Evolutionary conservation across 2,797 vertebrate species (phyloP), one percentile per base, ranked within the genome.

Genomic region (Oceanodroma leucorhoa): DNA sequence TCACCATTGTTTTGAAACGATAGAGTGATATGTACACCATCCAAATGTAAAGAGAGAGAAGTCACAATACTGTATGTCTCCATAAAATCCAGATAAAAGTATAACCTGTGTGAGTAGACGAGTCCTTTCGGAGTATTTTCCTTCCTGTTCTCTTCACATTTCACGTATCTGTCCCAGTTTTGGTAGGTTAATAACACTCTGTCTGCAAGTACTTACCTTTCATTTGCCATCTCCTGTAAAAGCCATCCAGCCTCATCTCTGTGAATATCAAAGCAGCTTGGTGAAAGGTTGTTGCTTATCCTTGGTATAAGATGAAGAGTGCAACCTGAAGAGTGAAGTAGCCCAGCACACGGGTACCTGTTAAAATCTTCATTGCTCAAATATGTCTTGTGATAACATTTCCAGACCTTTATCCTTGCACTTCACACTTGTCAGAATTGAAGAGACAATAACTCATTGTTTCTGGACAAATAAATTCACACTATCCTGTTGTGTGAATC

Each of bases 1-100:
- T 92, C 89, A 92, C 80, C 40, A 86, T 90, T 95, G 88, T 89
- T 95, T 95, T 76, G 54, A 88, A 91, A 96, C 1, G 9, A 70
- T 86, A 41, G 14, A 75, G 10, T 53, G 40, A 38, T 46, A 50
- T 48, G 53, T 69, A 75, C 81, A 43, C 23, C 10, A 41, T 19
- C 30, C 54, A 88, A 72, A 73, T 23, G 24, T 65, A 87, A 82
- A 75, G 58, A 89, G 50, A 75, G 19, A 66, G 50, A 53, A 53
- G 32, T 79, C 78, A 84, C 65, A 84, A 36, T 45, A 67, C 29
- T 0, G 0, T 58, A 67, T 6, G 6, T 40, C 27, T 62, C 76
- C 61, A 16, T 69, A 78, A 81, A 88, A 75, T 55, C 45, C 54
- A 83, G 57, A 75, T 26, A 29, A 38, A 87, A 48, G 6, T 21